Percentiles rank a stretch among this genome's conserved stretches.
phyloP scores from a whole-genome alignment of 2,797 vertebrate genomes.

The Danio tinwini region DNA sequence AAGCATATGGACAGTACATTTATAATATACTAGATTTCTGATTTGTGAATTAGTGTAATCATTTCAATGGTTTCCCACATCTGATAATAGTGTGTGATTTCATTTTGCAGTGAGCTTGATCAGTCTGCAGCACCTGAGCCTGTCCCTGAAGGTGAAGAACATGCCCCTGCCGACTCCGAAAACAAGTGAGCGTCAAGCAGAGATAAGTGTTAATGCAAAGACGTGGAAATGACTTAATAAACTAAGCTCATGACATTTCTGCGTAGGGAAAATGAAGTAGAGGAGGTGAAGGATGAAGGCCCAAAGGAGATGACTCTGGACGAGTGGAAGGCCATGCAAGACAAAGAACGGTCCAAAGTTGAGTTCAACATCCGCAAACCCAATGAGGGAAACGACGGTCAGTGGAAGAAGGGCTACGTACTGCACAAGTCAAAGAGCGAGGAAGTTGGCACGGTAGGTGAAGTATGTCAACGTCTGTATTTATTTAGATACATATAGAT shows the following conservation, averaged over 20 bases:
- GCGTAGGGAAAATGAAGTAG: conserved; percentile 95
- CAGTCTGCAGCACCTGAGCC: conserved; percentile 90
- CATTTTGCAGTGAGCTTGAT: conserved; percentile 87
- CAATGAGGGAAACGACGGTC: conserved; percentile 95
- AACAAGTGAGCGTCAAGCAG: conserved; percentile 86
- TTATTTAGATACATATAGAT: too few relatives aligned
- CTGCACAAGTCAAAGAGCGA: conserved; percentile 99
- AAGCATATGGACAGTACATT: background rate
- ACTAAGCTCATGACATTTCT: background rate
- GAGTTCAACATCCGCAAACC: conserved; percentile 99
- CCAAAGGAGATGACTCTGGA: conserved; percentile 99
- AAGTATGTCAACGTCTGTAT: too few relatives aligned
- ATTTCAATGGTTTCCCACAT: background rate
- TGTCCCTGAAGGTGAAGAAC: conserved; percentile 92
- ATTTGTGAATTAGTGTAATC: background rate
- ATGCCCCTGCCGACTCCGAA: conserved; percentile 90
- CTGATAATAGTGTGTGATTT: conserved; percentile 54
- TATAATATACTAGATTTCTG: background rate
- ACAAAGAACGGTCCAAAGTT: conserved; percentile 97
- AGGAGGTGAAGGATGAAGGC: conserved; percentile 96
- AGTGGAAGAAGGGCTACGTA: conserved; percentile 99
- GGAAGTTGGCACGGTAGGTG: conserved; percentile 74
- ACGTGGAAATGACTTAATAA: too few relatives aligned
- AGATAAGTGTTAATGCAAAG: too few relatives aligned
- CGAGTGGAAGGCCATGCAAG: conserved; percentile 99